Percentiles rank a stretch among this genome's conserved stretches.
Evolutionary conservation across 2,797 vertebrate species (phyloP).

Genomic region (Phrynocephalus vlangalii): DNA sequence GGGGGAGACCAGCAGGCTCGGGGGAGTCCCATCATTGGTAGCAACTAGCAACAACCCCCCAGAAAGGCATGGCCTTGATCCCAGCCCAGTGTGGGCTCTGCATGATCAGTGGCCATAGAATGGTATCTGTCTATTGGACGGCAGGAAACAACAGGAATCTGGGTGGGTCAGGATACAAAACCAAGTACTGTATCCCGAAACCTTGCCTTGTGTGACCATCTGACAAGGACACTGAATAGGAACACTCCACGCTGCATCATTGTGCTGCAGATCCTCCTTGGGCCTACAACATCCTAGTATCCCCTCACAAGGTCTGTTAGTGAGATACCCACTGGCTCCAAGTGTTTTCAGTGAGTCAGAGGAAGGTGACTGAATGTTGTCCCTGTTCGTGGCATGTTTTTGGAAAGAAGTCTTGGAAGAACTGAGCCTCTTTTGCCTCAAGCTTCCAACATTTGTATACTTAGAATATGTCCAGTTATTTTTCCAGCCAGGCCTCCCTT

Average conservation of each 20-base stretch:
- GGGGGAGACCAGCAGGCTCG: not conserved
- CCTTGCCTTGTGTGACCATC: not conserved
- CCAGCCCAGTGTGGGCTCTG: not conserved
- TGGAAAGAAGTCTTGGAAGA: slow-evolving; percentile 41
- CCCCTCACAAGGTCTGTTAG: not conserved
- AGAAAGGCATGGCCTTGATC: too few relatives aligned
- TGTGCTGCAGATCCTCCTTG: not conserved
- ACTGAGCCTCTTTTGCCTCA: slow-evolving; percentile 21
- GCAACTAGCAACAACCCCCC: not conserved
- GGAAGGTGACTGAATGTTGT: slow-evolving; percentile 29
- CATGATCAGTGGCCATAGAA: not conserved
- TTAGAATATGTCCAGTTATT: slow-evolving; percentile 28
- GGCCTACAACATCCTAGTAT: not conserved
- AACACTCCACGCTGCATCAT: not conserved
- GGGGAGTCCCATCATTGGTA: not conserved
- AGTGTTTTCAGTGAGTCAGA: slow-evolving; percentile 31
- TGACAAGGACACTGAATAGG: not conserved
- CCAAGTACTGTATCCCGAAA: not conserved
- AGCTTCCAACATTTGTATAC: slow-evolving; percentile 26
- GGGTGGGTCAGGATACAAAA: not conserved
- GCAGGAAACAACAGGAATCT: not conserved
- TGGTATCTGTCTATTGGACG: not conserved
- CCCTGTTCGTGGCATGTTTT: slow-evolving; percentile 34
- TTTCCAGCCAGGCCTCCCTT: slow-evolving; percentile 30
- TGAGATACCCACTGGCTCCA: slow-evolving; percentile 16